Evolutionary conservation across 2,888 invertebrate species (phyloP).

Genomic region (Mycalesis mineus): DNA sequence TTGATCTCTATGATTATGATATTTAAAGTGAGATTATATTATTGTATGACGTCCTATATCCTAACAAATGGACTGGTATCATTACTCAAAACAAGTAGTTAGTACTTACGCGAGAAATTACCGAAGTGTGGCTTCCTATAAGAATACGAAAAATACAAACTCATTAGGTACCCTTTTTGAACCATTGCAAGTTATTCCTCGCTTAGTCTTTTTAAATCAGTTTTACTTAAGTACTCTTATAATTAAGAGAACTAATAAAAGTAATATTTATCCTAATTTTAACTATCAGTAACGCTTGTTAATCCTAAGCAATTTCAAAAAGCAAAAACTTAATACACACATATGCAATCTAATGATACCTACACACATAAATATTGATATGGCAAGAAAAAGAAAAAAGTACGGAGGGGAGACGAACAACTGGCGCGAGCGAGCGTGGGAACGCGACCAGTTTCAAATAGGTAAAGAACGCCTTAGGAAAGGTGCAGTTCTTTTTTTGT

Average conservation of each 20-base stretch:
- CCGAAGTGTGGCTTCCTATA: conserved; percentile 34
- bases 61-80: conserved; percentile 58
- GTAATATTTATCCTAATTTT: no score
- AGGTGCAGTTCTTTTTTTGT: conserved; percentile 73
- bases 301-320: neutral
- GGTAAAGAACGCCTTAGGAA: conserved; percentile 72
- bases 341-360: conserved; percentile 29
- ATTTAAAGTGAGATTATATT: conserved; percentile 5
- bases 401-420: conserved; percentile 68
- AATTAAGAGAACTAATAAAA: no score
- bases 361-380: conserved; percentile 40
- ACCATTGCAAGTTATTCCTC: no score
- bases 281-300: no score
- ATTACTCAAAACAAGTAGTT: conserved; percentile 52
- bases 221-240: no score
- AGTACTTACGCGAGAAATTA: conserved; percentile 39
- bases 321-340: neutral
- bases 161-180: no score
- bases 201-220: no score
- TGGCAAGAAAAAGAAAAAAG: conserved; percentile 55
- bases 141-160: no score
- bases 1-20: neutral
- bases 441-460: conserved; percentile 72
- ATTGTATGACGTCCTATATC: conserved; percentile 23
- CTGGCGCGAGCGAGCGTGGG: conserved; percentile 77